Percentiles rank a stretch among this genome's conserved stretches.
phyloP scores from a whole-genome alignment of 2,888 invertebrate genomes.

The Archaeoteleia sp. region DNA sequence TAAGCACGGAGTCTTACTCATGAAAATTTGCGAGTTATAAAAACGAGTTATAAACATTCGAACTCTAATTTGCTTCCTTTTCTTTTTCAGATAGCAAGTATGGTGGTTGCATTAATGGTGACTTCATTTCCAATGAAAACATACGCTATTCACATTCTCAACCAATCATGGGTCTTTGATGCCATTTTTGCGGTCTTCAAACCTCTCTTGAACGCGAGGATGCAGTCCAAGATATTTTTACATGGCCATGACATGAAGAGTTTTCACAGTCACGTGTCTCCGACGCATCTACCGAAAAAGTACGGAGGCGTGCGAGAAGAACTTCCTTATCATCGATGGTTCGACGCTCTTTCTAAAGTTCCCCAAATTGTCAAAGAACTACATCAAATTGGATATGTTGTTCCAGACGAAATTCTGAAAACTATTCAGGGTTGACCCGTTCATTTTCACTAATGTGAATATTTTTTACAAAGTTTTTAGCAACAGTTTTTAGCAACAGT shows the following conservation, averaged over 20 bases:
- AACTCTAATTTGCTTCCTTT: neutral
- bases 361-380: conserved; percentile 80
- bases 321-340: conserved; percentile 84
- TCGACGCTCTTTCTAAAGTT: conserved; percentile 79
- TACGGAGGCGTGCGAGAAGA: conserved; percentile 84
- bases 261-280: conserved; percentile 83
- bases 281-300: conserved; percentile 82
- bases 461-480: no score
- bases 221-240: conserved; percentile 81
- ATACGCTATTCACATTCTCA: conserved; percentile 85
- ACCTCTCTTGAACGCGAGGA: conserved; percentile 82
- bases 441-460: no score
- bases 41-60: no score
- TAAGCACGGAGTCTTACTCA: no score
- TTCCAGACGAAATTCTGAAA: conserved; percentile 68
- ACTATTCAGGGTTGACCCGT: conserved; percentile 40
- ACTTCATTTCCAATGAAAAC: conserved; percentile 85
- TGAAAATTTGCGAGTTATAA: no score
- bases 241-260: conserved; percentile 85
- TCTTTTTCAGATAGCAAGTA: conserved; percentile 68
- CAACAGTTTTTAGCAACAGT: no score
- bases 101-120: conserved; percentile 71
- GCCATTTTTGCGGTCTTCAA: conserved; percentile 86
- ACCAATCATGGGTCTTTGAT: conserved; percentile 89
- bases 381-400: conserved; percentile 79